Base-by-base conservation (phyloP, 2,888 invertebrate genomes). In the Drepana falcataria region DNA sequence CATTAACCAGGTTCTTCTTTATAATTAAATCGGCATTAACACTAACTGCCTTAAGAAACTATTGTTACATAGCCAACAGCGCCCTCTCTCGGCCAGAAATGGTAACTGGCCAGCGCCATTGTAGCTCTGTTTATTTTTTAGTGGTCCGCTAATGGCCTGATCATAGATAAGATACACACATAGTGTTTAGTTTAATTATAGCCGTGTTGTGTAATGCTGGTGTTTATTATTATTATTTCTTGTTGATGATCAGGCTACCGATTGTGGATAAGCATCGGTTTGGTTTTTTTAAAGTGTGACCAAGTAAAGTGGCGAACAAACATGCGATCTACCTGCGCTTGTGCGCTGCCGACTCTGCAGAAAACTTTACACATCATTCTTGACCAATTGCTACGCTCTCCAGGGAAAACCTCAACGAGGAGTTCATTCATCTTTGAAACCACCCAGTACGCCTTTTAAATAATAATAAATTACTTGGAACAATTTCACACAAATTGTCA, bases 131-230 rank as follows among this genome's bases (percentile, higher is more conserved):
- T 21, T 21, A 21, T 85, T 88, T 87, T 87, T 80, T 81, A 66
- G 66, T 65, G 71, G 70, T 69, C 77, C 77, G 87, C 87, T 90
- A 91, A 91, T 91, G 90, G 87, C 68, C 73, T 77, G 88, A 87
- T 87, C 66, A 47, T 61, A 79, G 90, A 90, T 90, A 73, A 91
- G 90, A 91, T 89, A 87, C 71, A 6, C 63, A 81, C 81, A 81
- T 75, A 81, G 79, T 88, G 87, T 89, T 88, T 85, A 81, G 79
- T 88, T 85, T 88, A 88, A 88, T 88, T 88, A 87, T 82, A 84
- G 74, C 66, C 66, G 68, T 78, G 79, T 79, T 76, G 79, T 77
- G 77, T 73, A 73, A 70, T 73, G 74, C 69, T 69, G 66, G 59
- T 74, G 75, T 72, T 74, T 72, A 73, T 70, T 69, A 71, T 74